Evolutionary conservation across 2,113 vertebrate genomes (phyloP).

Genomic region (Elephantulus edwardii): DNA sequence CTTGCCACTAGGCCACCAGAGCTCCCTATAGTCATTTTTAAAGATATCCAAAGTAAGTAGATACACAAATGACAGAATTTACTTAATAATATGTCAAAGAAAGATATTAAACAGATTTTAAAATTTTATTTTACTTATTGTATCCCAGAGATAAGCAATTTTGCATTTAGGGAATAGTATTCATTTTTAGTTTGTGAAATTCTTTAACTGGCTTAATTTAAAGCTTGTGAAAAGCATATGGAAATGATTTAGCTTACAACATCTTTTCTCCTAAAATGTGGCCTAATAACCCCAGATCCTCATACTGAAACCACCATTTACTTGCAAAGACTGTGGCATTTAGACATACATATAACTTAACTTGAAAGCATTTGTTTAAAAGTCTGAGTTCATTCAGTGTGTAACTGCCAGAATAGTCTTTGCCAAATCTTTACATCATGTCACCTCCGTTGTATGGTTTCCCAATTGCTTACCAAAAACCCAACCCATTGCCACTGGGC

Average conservation of each 20-base stretch:
- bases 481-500: neutral
- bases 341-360: neutral
- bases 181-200: conserved; percentile 26
- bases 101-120: neutral
- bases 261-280: conserved; percentile 33
- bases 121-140: conserved; percentile 14
- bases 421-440: neutral
- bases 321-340: conserved; percentile 10
- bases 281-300: conserved; percentile 8
- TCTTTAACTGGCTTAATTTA: conserved; percentile 30
- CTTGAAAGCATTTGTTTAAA: neutral
- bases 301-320: neutral
- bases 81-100: conserved; percentile 20
- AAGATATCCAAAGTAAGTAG: too few species aligned
- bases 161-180: neutral
- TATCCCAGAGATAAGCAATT: neutral
- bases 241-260: conserved; percentile 27
- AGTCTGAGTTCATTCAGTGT: neutral
- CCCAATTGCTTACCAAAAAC: neutral
- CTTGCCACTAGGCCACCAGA: too few species aligned
- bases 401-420: neutral
- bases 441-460: neutral
- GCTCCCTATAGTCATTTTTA: too few species aligned
- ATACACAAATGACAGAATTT: too few species aligned
- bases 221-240: neutral